Evolutionary conservation across 2,888 invertebrate species (phyloP), one percentile per base, ranked within the genome.

Genomic region (Drosophila niveifrons): DNA sequence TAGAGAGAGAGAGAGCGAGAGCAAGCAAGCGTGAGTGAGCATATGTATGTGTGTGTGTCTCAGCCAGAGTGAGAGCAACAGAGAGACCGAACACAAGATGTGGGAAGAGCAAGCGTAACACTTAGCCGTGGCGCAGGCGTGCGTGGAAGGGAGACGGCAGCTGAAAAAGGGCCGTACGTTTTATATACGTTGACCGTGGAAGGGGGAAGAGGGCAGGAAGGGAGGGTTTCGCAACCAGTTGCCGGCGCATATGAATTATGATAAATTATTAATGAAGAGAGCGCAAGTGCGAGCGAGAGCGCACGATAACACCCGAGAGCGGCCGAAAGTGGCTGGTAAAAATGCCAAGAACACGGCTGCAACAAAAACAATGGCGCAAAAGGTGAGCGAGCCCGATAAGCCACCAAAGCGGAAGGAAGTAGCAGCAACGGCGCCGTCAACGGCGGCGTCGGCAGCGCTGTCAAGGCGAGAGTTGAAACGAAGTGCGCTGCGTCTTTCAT

Each of bases 211-310:
- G 10, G 53, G 31, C 23, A 23, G 43, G 39, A 2, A 64, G 46
- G 13, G 41, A 15, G 31, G 64, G 63, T 56, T 9, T 34, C 58
- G 67, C 73, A 84, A 83, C 82, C 83, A 88, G 88, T 87, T 81
- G 88, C 80, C 64, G 70, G 53, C 67, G 71, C 80, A 79, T 86
- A 91, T 91, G 90, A 91, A 91, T 90, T 91, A 91, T 91, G 90
- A 91, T 89, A 78, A 89, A 90, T 91, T 91, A 90, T 90, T 90
- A 91, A 91, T 81, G 75, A 65, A 56, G 59, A 70, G 69, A 52
- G 67, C 59, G 69, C 34, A 51, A 74, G 78, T 62, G 76, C 72
- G 69, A 83, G 74, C 17, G 80, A 66, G 68, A 70, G 17, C 48
- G 70, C 57, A 11, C 41, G 44, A 47, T 50, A 34, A 57, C 66